Percentiles rank a stretch among this genome's conserved stretches.
Conservation (phyloP, 2,797 vertebrate genomes). For the Semaprochilodus insignis region DNA sequence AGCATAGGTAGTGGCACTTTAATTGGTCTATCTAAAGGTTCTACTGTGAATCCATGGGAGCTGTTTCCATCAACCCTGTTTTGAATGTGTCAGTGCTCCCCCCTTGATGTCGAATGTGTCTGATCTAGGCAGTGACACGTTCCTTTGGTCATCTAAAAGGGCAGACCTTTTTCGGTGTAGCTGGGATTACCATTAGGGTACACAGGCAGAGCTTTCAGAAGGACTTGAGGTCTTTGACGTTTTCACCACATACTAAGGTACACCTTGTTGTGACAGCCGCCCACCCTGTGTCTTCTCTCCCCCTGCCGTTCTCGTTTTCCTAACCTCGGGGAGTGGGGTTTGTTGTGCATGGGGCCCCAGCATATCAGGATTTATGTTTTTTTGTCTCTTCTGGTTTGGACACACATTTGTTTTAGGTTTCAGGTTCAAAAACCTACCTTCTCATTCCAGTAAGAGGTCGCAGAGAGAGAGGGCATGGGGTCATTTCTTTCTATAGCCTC, state of each 20-base stretch:
- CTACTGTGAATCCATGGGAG: no score
- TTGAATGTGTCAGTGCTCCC: no score
- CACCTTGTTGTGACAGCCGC: neutral
- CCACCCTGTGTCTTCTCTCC: neutral
- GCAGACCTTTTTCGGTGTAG: no score
- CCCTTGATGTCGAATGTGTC: no score
- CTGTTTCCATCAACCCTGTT: no score
- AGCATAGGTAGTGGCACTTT: no score
- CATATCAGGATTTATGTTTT: neutral
- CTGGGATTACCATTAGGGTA: no score
- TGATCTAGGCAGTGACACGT: no score
- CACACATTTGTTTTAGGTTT: slow-evolving; percentile 36
- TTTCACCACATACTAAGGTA: neutral
- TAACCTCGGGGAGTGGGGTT: slow-evolving; percentile 44
- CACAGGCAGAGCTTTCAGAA: neutral
- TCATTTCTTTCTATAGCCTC: slow-evolving; percentile 39
- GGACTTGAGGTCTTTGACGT: neutral
- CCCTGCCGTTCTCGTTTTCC: slow-evolving; percentile 42
- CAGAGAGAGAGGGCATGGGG: neutral
- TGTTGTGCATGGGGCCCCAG: slow-evolving; percentile 45
- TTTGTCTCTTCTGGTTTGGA: neutral
- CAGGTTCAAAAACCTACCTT: no score
- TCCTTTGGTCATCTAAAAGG: no score
- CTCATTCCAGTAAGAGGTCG: neutral
- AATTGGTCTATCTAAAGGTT: no score